These are phyloP conservation scores for Hemithea aestivaria DNA, from an alignment of 2,888 invertebrate species.

Conservation along the genomic window DNA sequence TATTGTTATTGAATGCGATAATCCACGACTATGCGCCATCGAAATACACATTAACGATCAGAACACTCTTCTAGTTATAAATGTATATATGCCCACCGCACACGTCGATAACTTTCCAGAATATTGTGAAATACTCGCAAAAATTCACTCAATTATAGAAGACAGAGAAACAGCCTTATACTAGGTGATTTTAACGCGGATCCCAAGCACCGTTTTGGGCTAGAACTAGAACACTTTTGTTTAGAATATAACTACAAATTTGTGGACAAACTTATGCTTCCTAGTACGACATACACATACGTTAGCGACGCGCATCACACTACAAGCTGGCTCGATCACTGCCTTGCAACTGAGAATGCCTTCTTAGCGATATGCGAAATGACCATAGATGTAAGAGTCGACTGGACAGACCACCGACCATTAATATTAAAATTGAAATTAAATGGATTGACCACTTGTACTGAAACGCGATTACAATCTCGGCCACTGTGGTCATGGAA, in stretches of 20 bases:
- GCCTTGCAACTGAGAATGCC: slow-evolving; percentile 1
- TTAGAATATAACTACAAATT: not conserved
- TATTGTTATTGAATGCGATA: too few species aligned
- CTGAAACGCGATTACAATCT: not conserved
- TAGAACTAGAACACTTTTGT: not conserved
- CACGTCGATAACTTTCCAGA: too few species aligned
- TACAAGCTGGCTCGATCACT: slow-evolving; percentile 2
- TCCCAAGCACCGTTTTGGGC: not conserved
- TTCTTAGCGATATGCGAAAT: not conserved
- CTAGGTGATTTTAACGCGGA: not conserved
- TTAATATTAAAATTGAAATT: too few species aligned
- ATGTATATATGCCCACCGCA: too few species aligned
- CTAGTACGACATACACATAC: not conserved
- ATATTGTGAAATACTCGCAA: too few species aligned
- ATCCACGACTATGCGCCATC: too few species aligned
- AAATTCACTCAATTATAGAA: slow-evolving; percentile 2
- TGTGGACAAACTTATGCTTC: not conserved
- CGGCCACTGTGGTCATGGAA: not conserved
- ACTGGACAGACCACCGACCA: slow-evolving; percentile 3
- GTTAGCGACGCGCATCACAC: slow-evolving; percentile 1
- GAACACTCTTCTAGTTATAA: too few species aligned
- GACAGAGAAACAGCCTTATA: not conserved
- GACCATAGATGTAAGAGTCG: not conserved
- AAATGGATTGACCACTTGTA: not conserved
- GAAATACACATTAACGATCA: too few species aligned